A percentile compares a stretch with the other conserved stretches of the same genome.
phyloP scores from a whole-genome alignment of 2,797 vertebrate species.

The Limosa lapponica region DNA sequence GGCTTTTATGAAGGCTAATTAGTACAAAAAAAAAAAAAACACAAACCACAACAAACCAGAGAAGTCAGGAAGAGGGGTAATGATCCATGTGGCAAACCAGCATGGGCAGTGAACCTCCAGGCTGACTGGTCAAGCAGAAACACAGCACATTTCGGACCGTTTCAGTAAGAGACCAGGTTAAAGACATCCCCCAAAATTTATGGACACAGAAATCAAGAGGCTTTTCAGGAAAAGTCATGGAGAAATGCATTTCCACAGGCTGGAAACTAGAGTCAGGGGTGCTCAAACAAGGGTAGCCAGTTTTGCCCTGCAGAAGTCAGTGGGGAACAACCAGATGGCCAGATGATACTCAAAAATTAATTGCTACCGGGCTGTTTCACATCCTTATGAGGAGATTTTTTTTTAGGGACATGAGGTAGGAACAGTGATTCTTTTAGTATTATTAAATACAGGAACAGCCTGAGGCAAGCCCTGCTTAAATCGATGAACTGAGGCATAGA shows the following conservation, averaged over 20 bases:
- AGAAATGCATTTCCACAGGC: neutral
- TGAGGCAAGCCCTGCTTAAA: neutral
- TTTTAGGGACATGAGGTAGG: neutral
- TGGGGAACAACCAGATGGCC: neutral
- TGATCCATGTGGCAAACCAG: neutral
- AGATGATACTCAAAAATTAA: neutral
- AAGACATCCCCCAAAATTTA: neutral
- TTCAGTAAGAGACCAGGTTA: neutral
- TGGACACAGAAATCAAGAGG: neutral
- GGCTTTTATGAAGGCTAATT: neutral
- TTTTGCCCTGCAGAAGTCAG: neutral
- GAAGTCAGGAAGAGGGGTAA: neutral
- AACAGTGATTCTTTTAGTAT: neutral
- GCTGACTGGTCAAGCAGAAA: neutral
- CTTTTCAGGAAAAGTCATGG: neutral
- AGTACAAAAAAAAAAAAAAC: neutral
- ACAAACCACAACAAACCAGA: neutral
- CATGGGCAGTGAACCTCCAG: neutral
- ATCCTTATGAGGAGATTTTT: neutral
- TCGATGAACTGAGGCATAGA: neutral
- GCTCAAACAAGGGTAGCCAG: neutral
- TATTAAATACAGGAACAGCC: neutral
- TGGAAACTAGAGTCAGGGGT: neutral
- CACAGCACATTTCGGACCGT: rapidly evolving
- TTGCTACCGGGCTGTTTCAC: neutral